These are phyloP conservation scores for Ceratoteleas bidentatus DNA, from an alignment of 1,140 invertebrate species.

Conservation along the genomic window DNA sequence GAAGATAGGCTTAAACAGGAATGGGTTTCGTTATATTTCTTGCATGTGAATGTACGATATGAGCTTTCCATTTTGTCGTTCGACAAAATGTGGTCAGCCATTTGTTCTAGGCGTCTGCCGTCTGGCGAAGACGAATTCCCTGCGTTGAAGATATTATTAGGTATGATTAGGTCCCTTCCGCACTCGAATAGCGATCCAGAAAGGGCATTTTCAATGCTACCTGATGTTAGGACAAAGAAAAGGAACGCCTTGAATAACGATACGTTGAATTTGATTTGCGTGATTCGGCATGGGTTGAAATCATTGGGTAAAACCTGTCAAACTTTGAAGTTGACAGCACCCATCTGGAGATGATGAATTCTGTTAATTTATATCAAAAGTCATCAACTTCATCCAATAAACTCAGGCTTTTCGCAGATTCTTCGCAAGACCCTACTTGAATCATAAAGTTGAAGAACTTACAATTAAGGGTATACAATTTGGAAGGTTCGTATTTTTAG, in stretches of 20 bases:
- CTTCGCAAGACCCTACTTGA: no score
- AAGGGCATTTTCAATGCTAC: conserved; percentile 34
- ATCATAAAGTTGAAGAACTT: no score
- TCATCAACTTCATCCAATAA: no score
- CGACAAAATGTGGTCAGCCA: conserved; percentile 28
- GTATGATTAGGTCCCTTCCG: conserved; percentile 27
- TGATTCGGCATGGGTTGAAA: conserved; percentile 1
- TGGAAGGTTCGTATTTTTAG: no score
- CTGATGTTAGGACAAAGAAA: conserved; percentile 29
- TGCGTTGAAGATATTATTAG: neutral
- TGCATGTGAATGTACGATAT: no score
- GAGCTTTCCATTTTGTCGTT: no score
- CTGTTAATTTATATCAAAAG: no score
- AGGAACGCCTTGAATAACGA: conserved; percentile 3
- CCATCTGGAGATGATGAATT: no score
- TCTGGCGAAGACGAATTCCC: conserved; percentile 21
- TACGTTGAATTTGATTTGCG: conserved; percentile 32
- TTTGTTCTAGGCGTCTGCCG: neutral
- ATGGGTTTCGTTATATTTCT: no score
- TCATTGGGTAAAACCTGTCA: neutral
- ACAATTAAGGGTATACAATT: no score
- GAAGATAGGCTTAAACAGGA: no score
- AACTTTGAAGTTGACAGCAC: neutral
- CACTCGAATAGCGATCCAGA: conserved; percentile 44
- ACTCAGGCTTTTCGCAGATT: no score